A percentile compares a stretch with the other conserved stretches of the same genome.
Evolutionary conservation across 2,888 invertebrate species (phyloP).

Genomic region (Ligdia adustata): DNA sequence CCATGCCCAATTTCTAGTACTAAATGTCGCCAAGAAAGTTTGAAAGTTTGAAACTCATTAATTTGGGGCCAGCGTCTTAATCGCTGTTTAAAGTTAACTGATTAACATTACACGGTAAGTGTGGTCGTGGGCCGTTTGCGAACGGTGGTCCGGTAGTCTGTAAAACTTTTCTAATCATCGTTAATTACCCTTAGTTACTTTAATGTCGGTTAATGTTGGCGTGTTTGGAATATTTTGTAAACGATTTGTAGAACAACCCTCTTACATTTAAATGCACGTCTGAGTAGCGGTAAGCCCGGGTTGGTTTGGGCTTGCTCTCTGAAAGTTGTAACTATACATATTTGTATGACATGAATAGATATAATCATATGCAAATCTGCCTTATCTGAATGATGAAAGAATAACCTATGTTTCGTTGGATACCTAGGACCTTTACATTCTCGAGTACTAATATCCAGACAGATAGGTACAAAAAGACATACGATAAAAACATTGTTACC

Average conservation of each 20-base stretch:
- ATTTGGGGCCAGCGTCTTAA: constrained; percentile 66
- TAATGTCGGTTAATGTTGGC: constrained; percentile 36
- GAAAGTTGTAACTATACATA: too few relatives aligned
- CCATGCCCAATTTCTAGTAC: constrained; percentile 43
- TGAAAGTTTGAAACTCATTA: constrained; percentile 63
- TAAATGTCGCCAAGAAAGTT: constrained; percentile 59
- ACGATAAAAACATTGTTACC: too few relatives aligned
- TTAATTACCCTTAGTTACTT: constrained; percentile 58
- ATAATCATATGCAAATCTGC: too few relatives aligned
- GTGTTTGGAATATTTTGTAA: constrained; percentile 42
- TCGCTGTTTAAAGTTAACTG: constrained; percentile 66
- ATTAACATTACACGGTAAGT: constrained; percentile 54
- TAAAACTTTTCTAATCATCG: constrained; percentile 78
- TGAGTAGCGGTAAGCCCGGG: constrained; percentile 3
- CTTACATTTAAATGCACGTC: constrained; percentile 21
- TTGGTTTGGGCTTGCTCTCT: not conserved
- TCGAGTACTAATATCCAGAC: too few relatives aligned
- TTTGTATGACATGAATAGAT: too few relatives aligned
- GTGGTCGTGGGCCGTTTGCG: constrained; percentile 36
- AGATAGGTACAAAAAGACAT: too few relatives aligned
- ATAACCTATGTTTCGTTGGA: too few relatives aligned
- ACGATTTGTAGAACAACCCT: constrained; percentile 19
- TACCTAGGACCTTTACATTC: too few relatives aligned
- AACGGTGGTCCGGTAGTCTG: constrained; percentile 36
- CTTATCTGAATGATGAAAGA: too few relatives aligned